Base-by-base conservation (phyloP, 2,888 invertebrate species). In the Drosophila imparisetae region DNA sequence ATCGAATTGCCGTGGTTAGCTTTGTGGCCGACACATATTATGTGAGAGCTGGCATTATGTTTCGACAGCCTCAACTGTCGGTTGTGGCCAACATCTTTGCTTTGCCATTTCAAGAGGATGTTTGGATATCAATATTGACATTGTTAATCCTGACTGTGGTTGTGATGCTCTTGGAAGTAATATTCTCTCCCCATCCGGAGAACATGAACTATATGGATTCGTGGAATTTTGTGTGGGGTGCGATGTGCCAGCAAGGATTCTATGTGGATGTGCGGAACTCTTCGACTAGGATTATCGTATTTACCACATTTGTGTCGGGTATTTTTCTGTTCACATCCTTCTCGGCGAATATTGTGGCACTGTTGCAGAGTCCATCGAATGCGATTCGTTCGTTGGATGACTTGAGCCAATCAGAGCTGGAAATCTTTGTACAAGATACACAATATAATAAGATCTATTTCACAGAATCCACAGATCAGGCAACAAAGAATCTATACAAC, bases 281-380 rank as follows among this genome's bases (percentile, higher is more conserved):
- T 53, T 94, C 95, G 2, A 94, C 93, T 0, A 93, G 95, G 11
- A 91, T 94, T 71, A 93, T 94, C 55, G 93, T 95, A 80, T 94
- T 95, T 77, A 93, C 94, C 63, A 93, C 94, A 57, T 93, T 95
- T 79, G 91, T 94, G 57, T 92, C 94, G 1, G 93, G 95, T 0
- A 90, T 95, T 54, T 95, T 95, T 91, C 90, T 94, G 36, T 95
- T 95, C 89, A 95, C 95, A 5, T 94, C 95, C 1, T 95, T 95
- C 91, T 95, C 95, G n/a, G 95, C 95, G 29, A 95, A 95, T 92
- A 94, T 95, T 75, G 95, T 95, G 74, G 94, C 95, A 18, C 92
- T 95, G 69, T 92, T 95, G 78, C 95, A 95, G 91, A 94, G 94
- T 78, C 95, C 95, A n/a, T 95, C 95, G 90, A 92, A 94, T 82